A percentile compares a stretch with the other conserved stretches of the same genome.
These are phyloP conservation scores for Falcunculus frontatus DNA, from an alignment of 2,113 vertebrate genomes.

Conservation along the genomic window DNA sequence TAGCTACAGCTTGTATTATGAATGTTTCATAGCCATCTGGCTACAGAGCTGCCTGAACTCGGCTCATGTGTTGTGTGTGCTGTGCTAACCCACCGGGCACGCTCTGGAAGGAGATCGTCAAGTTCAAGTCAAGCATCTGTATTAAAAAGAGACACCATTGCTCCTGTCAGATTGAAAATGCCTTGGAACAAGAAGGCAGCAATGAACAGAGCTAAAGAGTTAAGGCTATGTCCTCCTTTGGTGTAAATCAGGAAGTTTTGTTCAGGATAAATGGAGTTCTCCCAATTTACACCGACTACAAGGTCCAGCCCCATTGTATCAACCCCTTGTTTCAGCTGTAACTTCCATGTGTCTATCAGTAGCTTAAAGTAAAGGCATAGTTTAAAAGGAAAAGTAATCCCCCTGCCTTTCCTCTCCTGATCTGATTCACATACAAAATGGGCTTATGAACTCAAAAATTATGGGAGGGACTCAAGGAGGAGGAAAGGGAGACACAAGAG, in stretches of 20 bases:
- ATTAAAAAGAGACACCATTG: not conserved
- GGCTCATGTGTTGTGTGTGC: not conserved
- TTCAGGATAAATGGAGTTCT: not conserved
- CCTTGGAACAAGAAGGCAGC: constrained; percentile 7
- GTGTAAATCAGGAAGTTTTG: not conserved
- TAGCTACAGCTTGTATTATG: constrained; percentile 58
- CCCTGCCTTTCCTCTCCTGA: constrained; percentile 65
- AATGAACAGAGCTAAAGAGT: not conserved
- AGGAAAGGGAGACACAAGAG: constrained; percentile 69
- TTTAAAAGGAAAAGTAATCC: constrained; percentile 49
- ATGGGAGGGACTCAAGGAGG: constrained; percentile 57
- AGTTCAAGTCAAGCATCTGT: not conserved
- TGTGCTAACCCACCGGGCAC: not conserved
- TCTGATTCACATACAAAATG: constrained; percentile 70
- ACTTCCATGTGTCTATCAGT: constrained; percentile 21
- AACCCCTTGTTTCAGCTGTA: not conserved
- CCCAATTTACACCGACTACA: not conserved
- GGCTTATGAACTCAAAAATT: constrained; percentile 68
- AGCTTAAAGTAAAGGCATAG: constrained; percentile 53
- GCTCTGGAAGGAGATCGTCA: not conserved
- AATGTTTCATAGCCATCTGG: constrained; percentile 58
- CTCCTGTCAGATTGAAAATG: constrained; percentile 6
- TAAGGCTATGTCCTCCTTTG: not conserved
- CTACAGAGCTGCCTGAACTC: constrained; percentile 35
- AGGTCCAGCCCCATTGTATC: not conserved